Evolutionary conservation across 2,113 vertebrate genomes (phyloP), one percentile per base, ranked within the genome.

Genomic region (Xyrauchen texanus): DNA sequence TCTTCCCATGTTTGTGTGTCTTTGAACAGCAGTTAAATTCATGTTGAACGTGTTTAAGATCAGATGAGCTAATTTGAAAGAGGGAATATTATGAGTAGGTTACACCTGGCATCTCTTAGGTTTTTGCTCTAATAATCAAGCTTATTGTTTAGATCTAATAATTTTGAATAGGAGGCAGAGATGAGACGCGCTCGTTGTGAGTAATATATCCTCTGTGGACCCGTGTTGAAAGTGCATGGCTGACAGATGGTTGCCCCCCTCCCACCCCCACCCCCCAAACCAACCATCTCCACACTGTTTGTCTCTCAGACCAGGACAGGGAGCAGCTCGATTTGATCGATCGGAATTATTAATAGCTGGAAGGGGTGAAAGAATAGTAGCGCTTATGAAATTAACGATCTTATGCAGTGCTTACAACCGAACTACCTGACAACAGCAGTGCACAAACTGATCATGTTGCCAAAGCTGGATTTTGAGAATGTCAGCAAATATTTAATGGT

Each of bases 311-410:
- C 49, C 11, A 9, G 46, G n/a, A 68, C 65, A 13, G 12, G 34
- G 3, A n/a, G 57, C 42, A 7, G 47, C 74, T 57, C 46, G 47
- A 80, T 7, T 49, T 49, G 79, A 83, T 83, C 67, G 78, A 78
- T 81, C 42, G 13, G 6, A 63, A 45, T 52, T 57, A 79, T 83
- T 76, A 73, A 83, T 78, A 77, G 62, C 11, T 42, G 52, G 58
- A 68, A 7, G 68, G 53, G n/a, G 67, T 68, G 78, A 72, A 67
- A 64, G 58, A 77, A 72, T 52, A 75, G 62, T 51, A 63, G 78
- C 49, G 44, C 64, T 81, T 84, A 74, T 64, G 68, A 84, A 84
- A 78, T 83, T 45, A 77, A 74, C 67, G 60, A 77, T 68, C 58
- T 21, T 63, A 51, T 9, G 45, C 75, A 11, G 51, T 46, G 75